phyloP scores from a whole-genome alignment of 2,888 invertebrate species.

The Beris morrisii region DNA sequence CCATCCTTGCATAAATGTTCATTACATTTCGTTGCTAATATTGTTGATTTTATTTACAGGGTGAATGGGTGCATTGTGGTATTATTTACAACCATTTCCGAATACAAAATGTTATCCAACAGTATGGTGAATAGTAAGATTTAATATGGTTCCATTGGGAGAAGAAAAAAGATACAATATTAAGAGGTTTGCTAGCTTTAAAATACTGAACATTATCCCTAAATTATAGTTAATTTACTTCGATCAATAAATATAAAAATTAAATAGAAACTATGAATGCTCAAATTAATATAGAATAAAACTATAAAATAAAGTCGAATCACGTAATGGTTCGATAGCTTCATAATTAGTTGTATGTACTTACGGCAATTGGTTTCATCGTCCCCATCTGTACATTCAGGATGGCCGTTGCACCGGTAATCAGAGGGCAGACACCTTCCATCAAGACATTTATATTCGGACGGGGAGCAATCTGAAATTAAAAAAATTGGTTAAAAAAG shows the following conservation, averaged over 20 bases:
- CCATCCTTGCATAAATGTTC: conserved; percentile 53
- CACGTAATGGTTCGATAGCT: conserved; percentile 4
- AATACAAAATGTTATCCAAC: background rate
- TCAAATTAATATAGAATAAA: conserved; percentile 4
- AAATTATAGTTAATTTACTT: no score
- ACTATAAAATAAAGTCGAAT: conserved; percentile 5
- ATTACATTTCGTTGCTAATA: conserved; percentile 35
- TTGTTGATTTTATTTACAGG: conserved; percentile 38
- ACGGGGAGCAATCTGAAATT: conserved; percentile 58
- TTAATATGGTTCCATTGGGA: conserved; percentile 15
- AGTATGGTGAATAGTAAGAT: conserved; percentile 18
- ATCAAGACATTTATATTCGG: conserved; percentile 65
- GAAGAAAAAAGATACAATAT: conserved; percentile 31
- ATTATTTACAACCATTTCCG: no score
- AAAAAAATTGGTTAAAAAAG: conserved; percentile 35
- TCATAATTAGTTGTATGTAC: conserved; percentile 39
- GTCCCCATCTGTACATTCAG: conserved; percentile 63
- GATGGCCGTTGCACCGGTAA: conserved; percentile 59
- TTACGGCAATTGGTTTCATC: conserved; percentile 62
- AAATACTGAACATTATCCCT: no score
- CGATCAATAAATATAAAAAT: no score
- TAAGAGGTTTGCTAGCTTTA: no score
- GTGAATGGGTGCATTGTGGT: background rate
- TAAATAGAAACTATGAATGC: no score
- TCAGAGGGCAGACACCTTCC: conserved; percentile 62